phyloP scores from a whole-genome alignment of 2,113 vertebrate genomes.

The Melanostigma gelatinosum region DNA sequence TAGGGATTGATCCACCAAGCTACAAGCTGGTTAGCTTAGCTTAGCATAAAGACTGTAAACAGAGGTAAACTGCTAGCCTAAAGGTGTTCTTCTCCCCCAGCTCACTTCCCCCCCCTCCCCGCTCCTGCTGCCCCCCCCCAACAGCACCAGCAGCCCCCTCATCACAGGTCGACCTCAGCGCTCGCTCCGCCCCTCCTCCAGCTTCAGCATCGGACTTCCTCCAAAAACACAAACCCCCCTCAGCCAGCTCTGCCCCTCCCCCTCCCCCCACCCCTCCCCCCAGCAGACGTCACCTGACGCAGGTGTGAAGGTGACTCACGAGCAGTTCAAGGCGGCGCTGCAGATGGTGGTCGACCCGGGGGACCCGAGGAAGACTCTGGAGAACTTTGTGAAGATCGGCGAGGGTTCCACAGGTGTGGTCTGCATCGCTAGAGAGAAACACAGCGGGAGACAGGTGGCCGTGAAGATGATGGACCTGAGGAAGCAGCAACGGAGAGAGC shows the following conservation, averaged over 20 bases:
- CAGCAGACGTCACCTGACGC: constrained; percentile 21
- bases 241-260: constrained; percentile 75
- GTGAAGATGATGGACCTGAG: constrained; percentile 97
- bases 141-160: constrained; percentile 70
- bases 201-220: constrained; percentile 21
- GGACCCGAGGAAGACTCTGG: constrained; percentile 86
- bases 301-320: constrained; percentile 85
- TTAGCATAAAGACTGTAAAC: not conserved
- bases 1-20: too few species aligned
- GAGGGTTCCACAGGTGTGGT: constrained; percentile 95
- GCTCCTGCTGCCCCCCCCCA: constrained; percentile 60
- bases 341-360: constrained; percentile 93
- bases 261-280: constrained; percentile 80
- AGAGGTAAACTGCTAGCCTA: not conserved
- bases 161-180: constrained; percentile 31
- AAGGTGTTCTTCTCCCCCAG: constrained; percentile 44
- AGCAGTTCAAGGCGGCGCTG: constrained; percentile 92
- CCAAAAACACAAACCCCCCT: not conserved
- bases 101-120: not conserved
- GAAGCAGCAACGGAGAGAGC: constrained; percentile 92
- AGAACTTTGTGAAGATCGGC: constrained; percentile 93
- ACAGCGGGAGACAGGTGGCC: constrained; percentile 90
- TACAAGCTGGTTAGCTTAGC: not conserved
- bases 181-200: constrained; percentile 79
- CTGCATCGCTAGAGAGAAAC: constrained; percentile 89